phyloP scores from a whole-genome alignment of 53 echinoderm and acorn worm species.

The Arbacia lixula region DNA sequence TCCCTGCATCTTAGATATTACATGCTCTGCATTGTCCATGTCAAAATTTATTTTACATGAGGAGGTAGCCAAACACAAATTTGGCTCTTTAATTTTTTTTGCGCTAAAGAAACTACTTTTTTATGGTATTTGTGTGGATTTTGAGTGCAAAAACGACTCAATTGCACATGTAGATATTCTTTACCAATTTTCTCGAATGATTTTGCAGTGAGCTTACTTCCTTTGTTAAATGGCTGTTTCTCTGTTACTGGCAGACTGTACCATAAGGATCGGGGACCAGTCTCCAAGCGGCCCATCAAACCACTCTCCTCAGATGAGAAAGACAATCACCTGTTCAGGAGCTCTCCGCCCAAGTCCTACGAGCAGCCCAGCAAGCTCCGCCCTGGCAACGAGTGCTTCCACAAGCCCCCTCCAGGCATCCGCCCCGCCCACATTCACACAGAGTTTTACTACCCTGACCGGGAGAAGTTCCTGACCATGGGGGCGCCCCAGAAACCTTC shows the following conservation, averaged over 20 bases:
- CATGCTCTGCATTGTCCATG: too few species aligned
- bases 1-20: too few species aligned
- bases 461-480: constrained; percentile 74
- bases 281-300: constrained; percentile 73
- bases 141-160: too few species aligned
- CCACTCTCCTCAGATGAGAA: constrained; percentile 72
- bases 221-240: too few species aligned
- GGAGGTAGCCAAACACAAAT: too few species aligned
- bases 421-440: constrained; percentile 80
- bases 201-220: too few species aligned
- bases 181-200: too few species aligned
- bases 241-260: constrained; percentile 64
- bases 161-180: too few species aligned
- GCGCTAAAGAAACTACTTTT: too few species aligned
- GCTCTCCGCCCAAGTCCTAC: constrained; percentile 56
- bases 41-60: too few species aligned
- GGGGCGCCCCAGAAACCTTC: neutral
- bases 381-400: constrained; percentile 87
- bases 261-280: constrained; percentile 82
- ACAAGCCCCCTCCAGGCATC: constrained; percentile 83
- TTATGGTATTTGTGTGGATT: too few species aligned
- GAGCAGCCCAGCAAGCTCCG: constrained; percentile 59
- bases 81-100: too few species aligned
- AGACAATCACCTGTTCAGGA: constrained; percentile 83
- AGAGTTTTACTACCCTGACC: constrained; percentile 93